Percentiles rank a stretch among this genome's conserved stretches.
These are phyloP conservation scores for Taenaris catops DNA, from an alignment of 2,888 invertebrate genomes.

Conservation along the genomic window DNA sequence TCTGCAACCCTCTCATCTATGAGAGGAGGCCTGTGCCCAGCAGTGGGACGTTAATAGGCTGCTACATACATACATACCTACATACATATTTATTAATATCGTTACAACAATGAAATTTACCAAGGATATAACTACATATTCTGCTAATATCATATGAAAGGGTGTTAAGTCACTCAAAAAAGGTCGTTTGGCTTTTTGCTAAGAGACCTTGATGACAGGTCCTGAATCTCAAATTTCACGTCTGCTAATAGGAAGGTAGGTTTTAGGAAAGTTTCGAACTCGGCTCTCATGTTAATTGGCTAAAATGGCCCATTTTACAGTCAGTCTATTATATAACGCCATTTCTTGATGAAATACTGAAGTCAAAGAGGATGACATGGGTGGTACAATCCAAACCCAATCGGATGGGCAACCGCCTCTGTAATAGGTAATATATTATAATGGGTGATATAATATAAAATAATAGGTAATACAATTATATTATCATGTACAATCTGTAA, in stretches of 20 bases:
- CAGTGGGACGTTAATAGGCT: too few relatives aligned
- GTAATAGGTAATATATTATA: constrained; percentile 9
- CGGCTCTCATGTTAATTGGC: constrained; percentile 9
- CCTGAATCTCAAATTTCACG: constrained; percentile 16
- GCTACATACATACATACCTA: too few relatives aligned
- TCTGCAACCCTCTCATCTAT: too few relatives aligned
- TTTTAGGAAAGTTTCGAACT: constrained; percentile 1
- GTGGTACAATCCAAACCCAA: constrained; percentile 91
- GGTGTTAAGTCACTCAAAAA: too few relatives aligned
- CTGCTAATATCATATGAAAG: too few relatives aligned
- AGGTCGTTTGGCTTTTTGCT: constrained; percentile 17
- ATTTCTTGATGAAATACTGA: constrained; percentile 91
- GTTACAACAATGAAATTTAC: too few relatives aligned
- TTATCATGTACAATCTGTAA: too few relatives aligned
- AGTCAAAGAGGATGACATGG: constrained; percentile 87
- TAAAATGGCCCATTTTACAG: constrained; percentile 8
- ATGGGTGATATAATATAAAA: not conserved
- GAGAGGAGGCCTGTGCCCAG: too few relatives aligned
- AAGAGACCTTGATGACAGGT: constrained; percentile 11
- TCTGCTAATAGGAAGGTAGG: constrained; percentile 7
- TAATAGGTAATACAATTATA: too few relatives aligned
- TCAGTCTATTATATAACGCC: constrained; percentile 83
- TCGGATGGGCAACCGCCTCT: constrained; percentile 91
- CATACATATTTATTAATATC: too few relatives aligned
- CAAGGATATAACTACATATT: too few relatives aligned